phyloP scores from a whole-genome alignment of 2,888 invertebrate genomes.

The Cloeon dipterum region DNA sequence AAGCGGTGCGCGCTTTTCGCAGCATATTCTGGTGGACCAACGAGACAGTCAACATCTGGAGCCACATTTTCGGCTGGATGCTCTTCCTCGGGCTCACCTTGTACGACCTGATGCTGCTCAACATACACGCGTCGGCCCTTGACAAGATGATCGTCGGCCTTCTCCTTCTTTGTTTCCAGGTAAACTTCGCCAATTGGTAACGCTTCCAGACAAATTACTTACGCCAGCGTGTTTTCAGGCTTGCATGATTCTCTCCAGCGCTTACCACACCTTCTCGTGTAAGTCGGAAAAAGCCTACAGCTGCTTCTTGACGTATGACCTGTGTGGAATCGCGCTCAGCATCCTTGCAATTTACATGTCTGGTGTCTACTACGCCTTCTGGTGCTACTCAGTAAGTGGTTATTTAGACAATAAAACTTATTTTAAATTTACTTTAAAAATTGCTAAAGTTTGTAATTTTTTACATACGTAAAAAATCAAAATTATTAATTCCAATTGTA shows the following conservation, averaged over 20 bases:
- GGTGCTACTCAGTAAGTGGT: constrained; percentile 74
- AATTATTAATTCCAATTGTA: too few relatives aligned
- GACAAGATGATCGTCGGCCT: constrained; percentile 72
- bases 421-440: too few relatives aligned
- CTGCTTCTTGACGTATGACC: constrained; percentile 69
- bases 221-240: too few relatives aligned
- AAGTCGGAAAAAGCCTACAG: constrained; percentile 68
- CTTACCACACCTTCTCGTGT: constrained; percentile 89
- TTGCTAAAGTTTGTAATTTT: too few relatives aligned
- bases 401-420: too few relatives aligned
- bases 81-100: constrained; percentile 63
- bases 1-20: too few relatives aligned
- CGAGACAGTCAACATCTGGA: constrained; percentile 95
- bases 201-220: too few relatives aligned
- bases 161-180: constrained; percentile 71
- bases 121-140: constrained; percentile 48
- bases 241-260: constrained; percentile 77
- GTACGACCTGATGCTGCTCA: constrained; percentile 58
- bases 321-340: constrained; percentile 82
- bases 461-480: too few relatives aligned
- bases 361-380: constrained; percentile 90
- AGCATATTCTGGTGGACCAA: constrained; percentile 94
- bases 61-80: constrained; percentile 71
- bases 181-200: constrained; percentile 22
- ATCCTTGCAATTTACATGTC: constrained; percentile 85